phyloP scores from a whole-genome alignment of 2,888 invertebrate species.

The Odontocerum albicorne region DNA sequence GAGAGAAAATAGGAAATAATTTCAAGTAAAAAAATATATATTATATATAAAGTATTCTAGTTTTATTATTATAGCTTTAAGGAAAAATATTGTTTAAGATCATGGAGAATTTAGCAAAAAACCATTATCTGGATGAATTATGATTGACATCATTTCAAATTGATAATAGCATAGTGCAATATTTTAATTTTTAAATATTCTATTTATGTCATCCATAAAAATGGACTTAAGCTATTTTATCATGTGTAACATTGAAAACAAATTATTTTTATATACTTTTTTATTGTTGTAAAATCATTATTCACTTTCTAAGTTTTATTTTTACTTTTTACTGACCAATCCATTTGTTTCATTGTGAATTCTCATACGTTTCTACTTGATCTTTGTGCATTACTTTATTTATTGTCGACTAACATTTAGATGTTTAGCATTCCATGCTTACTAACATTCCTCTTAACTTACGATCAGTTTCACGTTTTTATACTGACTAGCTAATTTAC shows the following conservation, averaged over 20 bases:
- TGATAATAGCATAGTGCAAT: constrained; percentile 31
- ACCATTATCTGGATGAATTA: constrained; percentile 16
- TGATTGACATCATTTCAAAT: constrained; percentile 16
- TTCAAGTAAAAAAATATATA: constrained; percentile 49
- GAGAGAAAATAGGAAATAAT: constrained; percentile 58
- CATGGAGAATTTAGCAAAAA: constrained; percentile 27
- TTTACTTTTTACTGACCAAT: no score
- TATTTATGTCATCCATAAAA: constrained; percentile 12
- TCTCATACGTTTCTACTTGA: no score
- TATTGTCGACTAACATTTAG: constrained; percentile 34
- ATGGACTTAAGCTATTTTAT: constrained; percentile 6
- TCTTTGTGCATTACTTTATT: no score
- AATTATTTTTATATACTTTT: constrained; percentile 15
- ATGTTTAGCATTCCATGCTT: constrained; percentile 37
- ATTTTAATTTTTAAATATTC: constrained; percentile 24
- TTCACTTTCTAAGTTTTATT: no score
- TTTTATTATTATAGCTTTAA: constrained; percentile 44
- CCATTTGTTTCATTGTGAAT: no score
- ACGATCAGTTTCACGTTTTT: constrained; percentile 31
- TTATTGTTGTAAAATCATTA: constrained; percentile 10
- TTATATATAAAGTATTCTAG: constrained; percentile 54
- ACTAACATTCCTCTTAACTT: constrained; percentile 37
- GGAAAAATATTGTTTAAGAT: constrained; percentile 48
- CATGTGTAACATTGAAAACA: constrained; percentile 1
- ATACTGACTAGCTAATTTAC: constrained; percentile 34